Evolutionary conservation across 2,113 vertebrate genomes (phyloP).

Genomic region (Odocoileus hemionus): DNA sequence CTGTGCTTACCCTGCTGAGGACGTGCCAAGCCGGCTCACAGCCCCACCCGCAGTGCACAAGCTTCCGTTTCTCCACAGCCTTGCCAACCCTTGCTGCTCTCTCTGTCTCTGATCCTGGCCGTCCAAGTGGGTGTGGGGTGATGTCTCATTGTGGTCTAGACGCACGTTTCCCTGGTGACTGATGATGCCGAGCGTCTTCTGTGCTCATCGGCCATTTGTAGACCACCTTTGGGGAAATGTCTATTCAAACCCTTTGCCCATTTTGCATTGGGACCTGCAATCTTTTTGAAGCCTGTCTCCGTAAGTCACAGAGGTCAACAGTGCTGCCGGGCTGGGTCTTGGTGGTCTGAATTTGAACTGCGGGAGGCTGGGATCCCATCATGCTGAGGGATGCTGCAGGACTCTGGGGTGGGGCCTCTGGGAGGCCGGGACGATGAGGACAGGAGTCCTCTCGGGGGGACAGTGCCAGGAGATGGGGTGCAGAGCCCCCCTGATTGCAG

Average conservation of each 20-base stretch:
- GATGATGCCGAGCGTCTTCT: accelerated
- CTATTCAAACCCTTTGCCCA: background rate
- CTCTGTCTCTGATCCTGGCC: background rate
- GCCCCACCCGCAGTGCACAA: accelerated
- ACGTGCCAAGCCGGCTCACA: accelerated
- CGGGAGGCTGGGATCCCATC: no score
- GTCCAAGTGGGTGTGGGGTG: accelerated
- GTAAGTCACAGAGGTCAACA: background rate
- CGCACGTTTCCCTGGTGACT: accelerated
- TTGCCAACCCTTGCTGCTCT: accelerated
- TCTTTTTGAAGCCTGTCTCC: background rate
- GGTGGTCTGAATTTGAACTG: background rate
- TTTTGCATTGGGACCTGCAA: background rate
- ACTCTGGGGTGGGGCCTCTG: background rate
- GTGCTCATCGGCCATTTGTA: background rate
- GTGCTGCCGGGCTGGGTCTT: background rate
- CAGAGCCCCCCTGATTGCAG: background rate
- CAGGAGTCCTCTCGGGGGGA: no score
- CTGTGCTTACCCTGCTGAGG: background rate
- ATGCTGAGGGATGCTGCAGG: background rate
- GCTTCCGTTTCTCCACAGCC: accelerated
- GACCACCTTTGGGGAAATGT: background rate
- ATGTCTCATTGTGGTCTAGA: accelerated
- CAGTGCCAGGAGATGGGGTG: background rate
- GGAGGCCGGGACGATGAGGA: background rate